These are phyloP conservation scores for Macrocentrus cingulum DNA, from an alignment of 1,140 invertebrate genomes.

Conservation along the genomic window DNA sequence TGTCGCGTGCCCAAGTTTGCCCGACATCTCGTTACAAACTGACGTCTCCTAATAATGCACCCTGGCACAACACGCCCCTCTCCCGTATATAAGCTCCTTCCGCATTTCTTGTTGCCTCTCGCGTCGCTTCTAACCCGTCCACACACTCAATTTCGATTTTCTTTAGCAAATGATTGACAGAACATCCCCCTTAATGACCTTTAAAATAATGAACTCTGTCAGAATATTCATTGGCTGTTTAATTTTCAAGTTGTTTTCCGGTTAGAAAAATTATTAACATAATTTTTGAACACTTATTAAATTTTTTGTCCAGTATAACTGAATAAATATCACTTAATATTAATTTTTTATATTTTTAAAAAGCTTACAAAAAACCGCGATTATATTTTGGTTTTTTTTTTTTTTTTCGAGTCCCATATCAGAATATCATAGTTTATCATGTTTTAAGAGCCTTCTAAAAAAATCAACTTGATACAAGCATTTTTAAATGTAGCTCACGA, in stretches of 20 bases:
- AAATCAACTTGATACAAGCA: too few relatives aligned
- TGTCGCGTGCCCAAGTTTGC: conserved; percentile 39
- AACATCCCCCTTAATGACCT: neutral
- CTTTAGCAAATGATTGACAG: neutral
- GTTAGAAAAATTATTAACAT: neutral
- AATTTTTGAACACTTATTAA: neutral
- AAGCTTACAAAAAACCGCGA: too few relatives aligned
- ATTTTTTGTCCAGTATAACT: too few relatives aligned
- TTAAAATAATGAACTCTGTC: neutral
- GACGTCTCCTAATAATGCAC: conserved; percentile 47
- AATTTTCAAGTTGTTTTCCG: neutral
- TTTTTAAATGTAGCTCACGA: too few relatives aligned
- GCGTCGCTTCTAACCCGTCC: conserved; percentile 21
- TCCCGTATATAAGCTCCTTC: conserved; percentile 16
- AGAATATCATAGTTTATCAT: too few relatives aligned
- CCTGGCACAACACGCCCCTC: conserved; percentile 36
- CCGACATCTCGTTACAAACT: conserved; percentile 43
- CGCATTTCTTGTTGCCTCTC: conserved; percentile 21
- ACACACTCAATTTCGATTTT: neutral
- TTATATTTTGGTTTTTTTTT: too few relatives aligned
- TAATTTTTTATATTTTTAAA: too few relatives aligned
- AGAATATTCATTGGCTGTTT: too few relatives aligned
- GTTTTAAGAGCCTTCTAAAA: too few relatives aligned
- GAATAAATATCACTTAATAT: too few relatives aligned
- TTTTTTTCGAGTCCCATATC: too few relatives aligned